A percentile compares a stretch with the other conserved stretches of the same genome.
Evolutionary conservation across 2,888 invertebrate species (phyloP).

Genomic region (Lacanobia oleracea): DNA sequence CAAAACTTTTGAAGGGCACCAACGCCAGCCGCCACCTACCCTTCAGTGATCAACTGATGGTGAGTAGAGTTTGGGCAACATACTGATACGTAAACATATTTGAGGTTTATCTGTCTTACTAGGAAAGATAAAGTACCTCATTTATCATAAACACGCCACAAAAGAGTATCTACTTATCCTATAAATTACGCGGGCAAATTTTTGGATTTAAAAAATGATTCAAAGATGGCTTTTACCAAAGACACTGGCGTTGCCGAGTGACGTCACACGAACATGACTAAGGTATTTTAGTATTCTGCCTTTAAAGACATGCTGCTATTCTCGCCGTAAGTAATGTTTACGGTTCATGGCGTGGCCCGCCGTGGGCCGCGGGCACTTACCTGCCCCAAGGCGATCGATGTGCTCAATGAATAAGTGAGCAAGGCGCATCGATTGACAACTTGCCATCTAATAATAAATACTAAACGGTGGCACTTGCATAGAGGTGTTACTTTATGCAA

Average conservation of each 20-base stretch:
- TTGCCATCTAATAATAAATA: slow-evolving; percentile 30
- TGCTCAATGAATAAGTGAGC: slow-evolving; percentile 51
- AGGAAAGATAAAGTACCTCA: not conserved
- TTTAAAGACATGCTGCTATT: slow-evolving; percentile 15
- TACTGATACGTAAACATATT: not conserved
- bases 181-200: not conserved
- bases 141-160: not conserved
- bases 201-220: slow-evolving; percentile 18
- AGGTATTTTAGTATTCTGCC: slow-evolving; percentile 32
- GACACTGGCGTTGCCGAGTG: not conserved
- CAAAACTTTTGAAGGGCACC: not conserved
- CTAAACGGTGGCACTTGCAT: not conserved
- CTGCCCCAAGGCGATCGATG: slow-evolving; percentile 52
- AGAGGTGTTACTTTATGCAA: not conserved
- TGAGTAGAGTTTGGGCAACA: not conserved
- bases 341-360: slow-evolving; percentile 25
- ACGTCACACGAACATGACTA: slow-evolving; percentile 13
- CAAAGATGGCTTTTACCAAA: slow-evolving; percentile 5
- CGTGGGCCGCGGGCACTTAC: slow-evolving; percentile 24
- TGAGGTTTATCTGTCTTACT: not conserved
- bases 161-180: not conserved
- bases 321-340: slow-evolving; percentile 25
- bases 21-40: not conserved
- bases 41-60: slow-evolving; percentile 3
- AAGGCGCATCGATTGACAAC: slow-evolving; percentile 44